A percentile compares a stretch with the other conserved stretches of the same genome.
phyloP scores from a whole-genome alignment of 2,113 vertebrate genomes.

The Onychorhynchus coronatus region DNA sequence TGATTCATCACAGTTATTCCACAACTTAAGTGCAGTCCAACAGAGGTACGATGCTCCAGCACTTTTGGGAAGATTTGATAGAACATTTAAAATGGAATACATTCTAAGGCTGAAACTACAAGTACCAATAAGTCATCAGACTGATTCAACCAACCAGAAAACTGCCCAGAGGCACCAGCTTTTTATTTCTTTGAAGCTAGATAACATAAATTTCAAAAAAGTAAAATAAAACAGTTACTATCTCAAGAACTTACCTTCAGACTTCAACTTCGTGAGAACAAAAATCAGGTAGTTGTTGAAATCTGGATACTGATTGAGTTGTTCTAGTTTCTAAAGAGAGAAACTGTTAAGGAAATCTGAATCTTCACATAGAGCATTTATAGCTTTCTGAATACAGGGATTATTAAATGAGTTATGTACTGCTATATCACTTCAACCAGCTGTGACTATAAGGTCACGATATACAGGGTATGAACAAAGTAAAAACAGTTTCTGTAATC shows the following conservation, averaged over 20 bases:
- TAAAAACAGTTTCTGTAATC: not conserved
- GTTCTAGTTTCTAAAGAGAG: constrained; percentile 91
- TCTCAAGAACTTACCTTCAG: constrained; percentile 87
- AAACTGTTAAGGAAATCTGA: constrained; percentile 79
- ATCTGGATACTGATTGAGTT: constrained; percentile 97
- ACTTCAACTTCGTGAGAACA: constrained; percentile 95
- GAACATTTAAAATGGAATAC: not conserved
- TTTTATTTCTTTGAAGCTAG: not conserved
- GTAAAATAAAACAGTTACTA: not conserved
- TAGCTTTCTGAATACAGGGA: not conserved
- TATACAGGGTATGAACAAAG: not conserved
- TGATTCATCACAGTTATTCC: not conserved
- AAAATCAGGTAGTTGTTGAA: constrained; percentile 99
- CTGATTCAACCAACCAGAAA: not conserved
- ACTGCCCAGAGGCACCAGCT: not conserved
- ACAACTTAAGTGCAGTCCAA: not conserved
- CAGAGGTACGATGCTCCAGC: not conserved
- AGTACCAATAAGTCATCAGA: not conserved
- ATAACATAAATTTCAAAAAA: not conserved
- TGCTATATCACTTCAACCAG: not conserved
- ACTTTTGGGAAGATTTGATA: not conserved
- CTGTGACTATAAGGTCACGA: not conserved
- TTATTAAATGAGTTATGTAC: not conserved
- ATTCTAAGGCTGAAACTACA: not conserved
- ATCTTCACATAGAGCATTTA: not conserved